A percentile compares a stretch with the other conserved stretches of the same genome.
Conservation (phyloP, 2,888 invertebrate genomes). For the Nephrotoma appendiculata region DNA sequence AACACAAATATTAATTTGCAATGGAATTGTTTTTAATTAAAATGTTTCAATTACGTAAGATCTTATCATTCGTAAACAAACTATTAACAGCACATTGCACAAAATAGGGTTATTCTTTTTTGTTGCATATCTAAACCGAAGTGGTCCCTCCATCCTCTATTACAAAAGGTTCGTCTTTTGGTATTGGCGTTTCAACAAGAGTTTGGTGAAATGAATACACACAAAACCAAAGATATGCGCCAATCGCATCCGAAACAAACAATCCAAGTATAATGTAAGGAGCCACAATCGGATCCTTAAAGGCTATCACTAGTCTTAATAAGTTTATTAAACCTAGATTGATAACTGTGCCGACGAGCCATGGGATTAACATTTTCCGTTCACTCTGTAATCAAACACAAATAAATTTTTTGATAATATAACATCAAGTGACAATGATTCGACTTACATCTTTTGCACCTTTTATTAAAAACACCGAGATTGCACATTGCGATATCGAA, state of each 20-base stretch:
- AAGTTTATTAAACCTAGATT: neutral
- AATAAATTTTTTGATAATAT: neutral
- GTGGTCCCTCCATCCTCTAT: neutral
- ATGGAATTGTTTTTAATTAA: neutral
- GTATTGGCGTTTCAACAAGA: neutral
- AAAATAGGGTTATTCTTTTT: neutral
- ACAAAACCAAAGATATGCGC: neutral
- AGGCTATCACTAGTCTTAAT: neutral
- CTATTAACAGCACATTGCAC: neutral
- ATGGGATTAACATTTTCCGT: neutral
- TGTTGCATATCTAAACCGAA: too few species aligned
- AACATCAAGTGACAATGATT: neutral
- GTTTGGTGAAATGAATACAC: neutral
- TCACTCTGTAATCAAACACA: neutral
- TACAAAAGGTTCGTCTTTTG: neutral
- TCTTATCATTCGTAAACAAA: neutral
- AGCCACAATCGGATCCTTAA: neutral
- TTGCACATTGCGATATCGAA: neutral
- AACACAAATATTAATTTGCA: neutral
- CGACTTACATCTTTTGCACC: neutral
- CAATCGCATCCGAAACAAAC: neutral
- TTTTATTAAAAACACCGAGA: neutral
- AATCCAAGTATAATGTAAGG: neutral
- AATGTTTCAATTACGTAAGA: neutral
- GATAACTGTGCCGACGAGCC: neutral